These are phyloP conservation scores for Synanceia verrucosa DNA, from an alignment of 2,797 vertebrate species.

Conservation along the genomic window DNA sequence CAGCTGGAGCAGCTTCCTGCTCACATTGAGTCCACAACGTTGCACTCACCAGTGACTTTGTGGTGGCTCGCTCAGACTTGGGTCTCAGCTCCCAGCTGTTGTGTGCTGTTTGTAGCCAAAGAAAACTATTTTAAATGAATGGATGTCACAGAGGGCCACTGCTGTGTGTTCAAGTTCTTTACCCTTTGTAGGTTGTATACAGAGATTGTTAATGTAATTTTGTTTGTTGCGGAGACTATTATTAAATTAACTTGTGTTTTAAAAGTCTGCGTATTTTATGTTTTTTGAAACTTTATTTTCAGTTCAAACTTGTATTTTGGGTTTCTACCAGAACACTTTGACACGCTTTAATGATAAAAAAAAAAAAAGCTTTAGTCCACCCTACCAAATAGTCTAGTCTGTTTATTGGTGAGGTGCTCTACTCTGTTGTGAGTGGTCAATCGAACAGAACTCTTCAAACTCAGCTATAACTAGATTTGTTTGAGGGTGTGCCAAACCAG, in stretches of 20 bases:
- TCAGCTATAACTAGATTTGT: no score
- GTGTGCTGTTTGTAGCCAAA: conserved; percentile 64
- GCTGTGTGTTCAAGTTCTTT: conserved; percentile 46
- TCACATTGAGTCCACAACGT: not conserved
- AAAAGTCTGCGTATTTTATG: not conserved
- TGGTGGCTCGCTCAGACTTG: not conserved
- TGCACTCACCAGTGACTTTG: not conserved
- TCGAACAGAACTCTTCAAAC: no score
- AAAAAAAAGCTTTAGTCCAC: no score
- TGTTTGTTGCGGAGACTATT: conserved; percentile 42
- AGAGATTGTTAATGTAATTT: conserved; percentile 32
- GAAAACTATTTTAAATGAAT: conserved; percentile 40
- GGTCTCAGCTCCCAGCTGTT: conserved; percentile 35
- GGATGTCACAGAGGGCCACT: conserved; percentile 27
- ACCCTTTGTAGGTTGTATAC: conserved; percentile 51
- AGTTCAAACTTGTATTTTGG: no score
- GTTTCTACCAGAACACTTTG: no score
- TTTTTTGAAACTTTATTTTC: not conserved
- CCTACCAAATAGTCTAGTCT: no score
- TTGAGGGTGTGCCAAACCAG: no score
- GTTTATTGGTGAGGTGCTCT: no score
- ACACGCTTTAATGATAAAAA: no score
- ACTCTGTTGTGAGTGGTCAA: no score
- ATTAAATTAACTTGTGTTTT: conserved; percentile 56
- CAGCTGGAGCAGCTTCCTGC: conserved; percentile 50